phyloP scores from a whole-genome alignment of 2,797 vertebrate species.

The Onychomys leucogaster region DNA sequence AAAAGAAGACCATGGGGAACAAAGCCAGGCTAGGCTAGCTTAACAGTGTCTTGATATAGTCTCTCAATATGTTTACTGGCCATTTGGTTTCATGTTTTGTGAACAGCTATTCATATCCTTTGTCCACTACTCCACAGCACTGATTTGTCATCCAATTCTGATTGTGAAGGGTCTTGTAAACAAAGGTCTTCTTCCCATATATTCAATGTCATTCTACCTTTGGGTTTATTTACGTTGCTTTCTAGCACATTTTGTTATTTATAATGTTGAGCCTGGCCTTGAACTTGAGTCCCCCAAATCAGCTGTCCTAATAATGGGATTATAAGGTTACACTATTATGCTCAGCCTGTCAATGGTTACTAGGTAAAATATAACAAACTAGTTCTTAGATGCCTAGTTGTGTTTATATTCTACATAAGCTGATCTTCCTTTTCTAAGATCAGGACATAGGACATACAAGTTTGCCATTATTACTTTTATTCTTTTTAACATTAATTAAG shows the following conservation, averaged over 20 bases:
- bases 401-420: conserved; percentile 3
- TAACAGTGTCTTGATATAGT: background rate
- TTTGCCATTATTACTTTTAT: background rate
- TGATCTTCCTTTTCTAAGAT: background rate
- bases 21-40: background rate
- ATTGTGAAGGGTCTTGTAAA: conserved; percentile 32
- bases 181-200: background rate
- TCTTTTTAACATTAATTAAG: conserved; percentile 8
- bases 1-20: background rate
- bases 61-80: background rate
- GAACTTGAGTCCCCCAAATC: background rate
- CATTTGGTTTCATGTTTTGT: conserved; percentile 14
- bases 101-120: background rate
- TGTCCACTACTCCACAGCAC: background rate
- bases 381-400: background rate
- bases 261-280: background rate
- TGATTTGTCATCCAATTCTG: conserved; percentile 12
- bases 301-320: background rate
- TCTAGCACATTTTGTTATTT: background rate
- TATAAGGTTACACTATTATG: background rate
- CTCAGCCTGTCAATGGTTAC: background rate
- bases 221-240: background rate
- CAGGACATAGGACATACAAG: conserved; percentile 47
- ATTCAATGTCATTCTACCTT: conserved; percentile 15
- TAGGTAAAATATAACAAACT: background rate